These are phyloP conservation scores for Eulemur mongoz DNA, from an alignment of 2,797 vertebrate genomes.

Conservation along the genomic window DNA sequence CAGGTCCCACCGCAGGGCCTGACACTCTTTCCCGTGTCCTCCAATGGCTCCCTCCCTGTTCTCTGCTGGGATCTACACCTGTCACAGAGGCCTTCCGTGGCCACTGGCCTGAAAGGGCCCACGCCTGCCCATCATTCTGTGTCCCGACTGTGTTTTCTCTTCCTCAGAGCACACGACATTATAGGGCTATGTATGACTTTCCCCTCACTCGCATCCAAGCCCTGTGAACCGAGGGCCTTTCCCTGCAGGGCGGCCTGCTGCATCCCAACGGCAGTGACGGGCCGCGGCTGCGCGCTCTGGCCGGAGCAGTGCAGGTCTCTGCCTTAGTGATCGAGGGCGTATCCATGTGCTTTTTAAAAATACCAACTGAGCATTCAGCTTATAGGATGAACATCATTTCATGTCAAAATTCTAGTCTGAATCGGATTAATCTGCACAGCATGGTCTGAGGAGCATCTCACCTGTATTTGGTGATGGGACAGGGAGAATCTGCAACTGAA, in stretches of 20 bases:
- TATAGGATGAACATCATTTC: neutral
- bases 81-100: neutral
- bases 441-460: neutral
- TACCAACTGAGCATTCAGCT: neutral
- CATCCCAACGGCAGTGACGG: neutral
- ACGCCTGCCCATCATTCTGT: neutral
- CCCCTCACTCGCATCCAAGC: neutral
- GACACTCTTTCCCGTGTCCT: neutral
- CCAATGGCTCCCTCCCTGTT: neutral
- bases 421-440: neutral
- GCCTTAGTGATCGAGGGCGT: neutral
- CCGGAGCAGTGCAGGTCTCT: neutral
- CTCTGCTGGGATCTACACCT: neutral
- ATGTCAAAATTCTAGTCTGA: neutral
- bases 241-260: neutral
- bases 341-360: neutral
- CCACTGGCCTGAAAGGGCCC: neutral
- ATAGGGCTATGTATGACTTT: neutral
- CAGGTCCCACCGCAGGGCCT: too few species aligned
- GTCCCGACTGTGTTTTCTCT: neutral
- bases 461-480: neutral
- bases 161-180: neutral
- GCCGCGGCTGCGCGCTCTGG: neutral
- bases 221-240: neutral
- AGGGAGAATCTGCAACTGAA: neutral